Evolutionary conservation across 1,140 invertebrate genomes (phyloP), one percentile per base, ranked within the genome.

Genomic region (Atta cephalotes): DNA sequence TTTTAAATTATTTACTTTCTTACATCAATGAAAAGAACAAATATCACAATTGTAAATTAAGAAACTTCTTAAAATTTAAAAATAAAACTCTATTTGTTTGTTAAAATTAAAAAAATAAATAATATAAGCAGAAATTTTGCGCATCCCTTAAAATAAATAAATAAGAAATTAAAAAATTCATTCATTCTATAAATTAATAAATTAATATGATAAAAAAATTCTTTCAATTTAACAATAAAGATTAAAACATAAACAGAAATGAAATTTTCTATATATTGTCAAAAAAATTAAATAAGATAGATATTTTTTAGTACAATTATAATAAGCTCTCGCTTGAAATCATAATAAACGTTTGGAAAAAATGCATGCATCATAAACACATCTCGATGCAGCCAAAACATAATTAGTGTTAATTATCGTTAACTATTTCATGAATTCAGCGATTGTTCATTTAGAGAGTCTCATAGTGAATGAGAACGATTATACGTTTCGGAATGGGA

Each of bases 401-500:
- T 16, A 45, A 45, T 62, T 16, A 53, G 7, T 4, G 21, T 25
- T 63, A 77, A 77, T 21, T 76, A 39, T 0, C 7, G 2, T 10
- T 78, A 49, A 66, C 18, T 14, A 25, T 39, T 68, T 51, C 25
- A 35, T 5, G 21, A 16, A 62, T 25, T 62, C 58, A 28, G 35
- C 53, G 72, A n/a, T 45, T 45, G 9, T 45, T 45, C 39, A 0
- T 45, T 45, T 10, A 45, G 39, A 45, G 9, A 45, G 9, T 45
- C 51, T 45, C 58, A 7, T 21, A 58, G 9, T 16, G 45, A 31
- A 58, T 10, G n/a, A 21, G n/a, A 68, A 68, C 31, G 45, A 70
- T n/a, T 58, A 80, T n/a, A 45, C 28, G n/a, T 70, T 70, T 35
- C 63, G n/a, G 31, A 70, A 80, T 3, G 18, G 39, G 56, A 77